Evolutionary conservation across 2,113 vertebrate species (phyloP).

Genomic region (Sinosuthora webbiana): DNA sequence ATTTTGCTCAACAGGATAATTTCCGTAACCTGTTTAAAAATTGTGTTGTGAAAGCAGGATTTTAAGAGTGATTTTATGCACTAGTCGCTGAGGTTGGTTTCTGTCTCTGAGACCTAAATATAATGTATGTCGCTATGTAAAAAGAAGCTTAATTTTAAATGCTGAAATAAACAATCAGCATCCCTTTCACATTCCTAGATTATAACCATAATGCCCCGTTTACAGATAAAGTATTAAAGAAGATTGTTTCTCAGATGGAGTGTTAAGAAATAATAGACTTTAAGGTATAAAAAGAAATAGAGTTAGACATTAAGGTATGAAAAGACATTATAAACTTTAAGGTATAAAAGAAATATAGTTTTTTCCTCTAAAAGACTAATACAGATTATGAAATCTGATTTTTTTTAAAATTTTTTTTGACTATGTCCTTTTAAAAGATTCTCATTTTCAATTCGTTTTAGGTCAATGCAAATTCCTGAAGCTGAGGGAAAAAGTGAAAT

Average conservation of each 20-base stretch:
- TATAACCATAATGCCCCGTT: neutral
- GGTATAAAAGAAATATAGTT: neutral
- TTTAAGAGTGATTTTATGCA: neutral
- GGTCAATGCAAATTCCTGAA: neutral
- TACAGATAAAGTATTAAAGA: neutral
- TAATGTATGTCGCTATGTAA: neutral
- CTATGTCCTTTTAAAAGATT: neutral
- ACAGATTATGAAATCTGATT: neutral
- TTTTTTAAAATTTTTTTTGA: neutral
- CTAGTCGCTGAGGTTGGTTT: neutral
- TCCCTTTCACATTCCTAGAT: neutral
- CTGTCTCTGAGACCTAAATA: neutral
- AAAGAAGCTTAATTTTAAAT: slow-evolving; percentile 34
- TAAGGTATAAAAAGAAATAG: neutral
- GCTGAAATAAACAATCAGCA: neutral
- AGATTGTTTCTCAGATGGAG: neutral
- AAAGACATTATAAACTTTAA: neutral
- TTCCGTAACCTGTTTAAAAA: neutral
- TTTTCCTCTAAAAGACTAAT: neutral
- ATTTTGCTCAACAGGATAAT: neutral
- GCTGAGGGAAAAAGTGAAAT: slow-evolving; percentile 83
- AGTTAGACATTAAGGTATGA: neutral
- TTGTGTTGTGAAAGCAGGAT: neutral
- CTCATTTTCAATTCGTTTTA: neutral
- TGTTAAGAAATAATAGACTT: neutral